A percentile compares a stretch with the other conserved stretches of the same genome.
Conservation (phyloP, 2,888 invertebrate species). For the Eubasilissa splendida region DNA sequence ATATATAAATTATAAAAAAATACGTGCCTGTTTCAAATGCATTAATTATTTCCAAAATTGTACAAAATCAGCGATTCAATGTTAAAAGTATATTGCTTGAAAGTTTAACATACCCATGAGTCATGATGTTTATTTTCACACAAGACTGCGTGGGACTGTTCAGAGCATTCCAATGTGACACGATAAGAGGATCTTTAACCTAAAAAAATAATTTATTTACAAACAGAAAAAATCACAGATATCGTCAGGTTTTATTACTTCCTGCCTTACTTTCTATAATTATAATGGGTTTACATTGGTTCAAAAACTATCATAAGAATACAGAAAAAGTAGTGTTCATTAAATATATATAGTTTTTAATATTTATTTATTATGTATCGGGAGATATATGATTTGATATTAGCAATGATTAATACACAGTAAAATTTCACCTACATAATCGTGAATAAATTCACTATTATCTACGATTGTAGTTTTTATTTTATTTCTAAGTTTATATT, state of each 20-base stretch:
- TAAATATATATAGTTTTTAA: too few relatives aligned
- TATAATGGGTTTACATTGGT: background rate
- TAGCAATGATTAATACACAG: too few relatives aligned
- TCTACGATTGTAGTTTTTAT: too few relatives aligned
- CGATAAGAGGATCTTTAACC: slow-evolving; percentile 95
- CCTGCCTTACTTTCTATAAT: background rate
- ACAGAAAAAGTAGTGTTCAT: too few relatives aligned
- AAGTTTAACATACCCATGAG: slow-evolving; percentile 78
- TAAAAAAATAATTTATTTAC: slow-evolving; percentile 59
- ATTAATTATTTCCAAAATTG: background rate
- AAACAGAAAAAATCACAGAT: slow-evolving; percentile 44
- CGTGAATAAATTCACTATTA: too few relatives aligned
- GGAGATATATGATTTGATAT: too few relatives aligned
- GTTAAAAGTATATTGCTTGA: too few relatives aligned
- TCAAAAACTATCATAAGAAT: too few relatives aligned
- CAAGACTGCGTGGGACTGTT: slow-evolving; percentile 96
- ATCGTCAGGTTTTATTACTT: background rate
- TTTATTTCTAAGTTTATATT: too few relatives aligned
- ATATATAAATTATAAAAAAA: background rate
- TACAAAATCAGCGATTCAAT: background rate
- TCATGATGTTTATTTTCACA: slow-evolving; percentile 94
- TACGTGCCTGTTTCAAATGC: too few relatives aligned
- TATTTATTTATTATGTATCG: too few relatives aligned
- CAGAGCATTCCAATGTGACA: slow-evolving; percentile 96
- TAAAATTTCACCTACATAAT: too few relatives aligned